Percentiles rank a stretch among this genome's conserved stretches.
Evolutionary conservation across 2,888 invertebrate genomes (phyloP).

Genomic region (Adineta ricciae): DNA sequence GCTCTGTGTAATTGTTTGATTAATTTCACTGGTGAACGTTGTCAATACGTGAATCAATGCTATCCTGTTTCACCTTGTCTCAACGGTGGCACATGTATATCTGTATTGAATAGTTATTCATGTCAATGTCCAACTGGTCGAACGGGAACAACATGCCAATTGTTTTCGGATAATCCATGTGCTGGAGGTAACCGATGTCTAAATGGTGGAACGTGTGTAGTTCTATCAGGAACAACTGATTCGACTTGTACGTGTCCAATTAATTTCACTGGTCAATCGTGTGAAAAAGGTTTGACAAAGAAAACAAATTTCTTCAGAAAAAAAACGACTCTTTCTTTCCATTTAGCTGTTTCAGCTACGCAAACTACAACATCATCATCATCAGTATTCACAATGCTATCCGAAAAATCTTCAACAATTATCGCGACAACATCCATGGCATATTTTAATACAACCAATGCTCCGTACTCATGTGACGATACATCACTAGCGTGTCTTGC

Average conservation of each 20-base stretch:
- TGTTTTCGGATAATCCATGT: constrained; percentile 9
- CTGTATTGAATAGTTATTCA: constrained; percentile 17
- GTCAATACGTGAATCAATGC: constrained; percentile 27
- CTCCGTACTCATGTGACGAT: neutral
- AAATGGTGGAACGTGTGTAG: neutral
- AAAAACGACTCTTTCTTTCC: neutral
- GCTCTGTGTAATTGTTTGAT: constrained; percentile 24
- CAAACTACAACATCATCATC: neutral
- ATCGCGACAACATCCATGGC: neutral
- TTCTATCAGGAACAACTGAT: neutral
- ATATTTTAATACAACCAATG: neutral
- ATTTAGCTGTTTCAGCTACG: neutral
- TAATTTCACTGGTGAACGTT: constrained; percentile 22
- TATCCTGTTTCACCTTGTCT: constrained; percentile 28
- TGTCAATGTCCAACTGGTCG: constrained; percentile 27
- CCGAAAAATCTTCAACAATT: neutral
- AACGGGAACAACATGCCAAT: constrained; percentile 31
- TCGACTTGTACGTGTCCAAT: neutral
- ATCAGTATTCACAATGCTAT: neutral
- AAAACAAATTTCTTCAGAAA: neutral
- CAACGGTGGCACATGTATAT: constrained; percentile 30
- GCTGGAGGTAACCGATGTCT: neutral
- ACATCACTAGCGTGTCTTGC: neutral
- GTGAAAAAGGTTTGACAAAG: neutral
- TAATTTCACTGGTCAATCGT: neutral